A percentile compares a stretch with the other conserved stretches of the same genome.
Conservation (phyloP, 2,797 vertebrate species). For the Staurois parvus region DNA sequence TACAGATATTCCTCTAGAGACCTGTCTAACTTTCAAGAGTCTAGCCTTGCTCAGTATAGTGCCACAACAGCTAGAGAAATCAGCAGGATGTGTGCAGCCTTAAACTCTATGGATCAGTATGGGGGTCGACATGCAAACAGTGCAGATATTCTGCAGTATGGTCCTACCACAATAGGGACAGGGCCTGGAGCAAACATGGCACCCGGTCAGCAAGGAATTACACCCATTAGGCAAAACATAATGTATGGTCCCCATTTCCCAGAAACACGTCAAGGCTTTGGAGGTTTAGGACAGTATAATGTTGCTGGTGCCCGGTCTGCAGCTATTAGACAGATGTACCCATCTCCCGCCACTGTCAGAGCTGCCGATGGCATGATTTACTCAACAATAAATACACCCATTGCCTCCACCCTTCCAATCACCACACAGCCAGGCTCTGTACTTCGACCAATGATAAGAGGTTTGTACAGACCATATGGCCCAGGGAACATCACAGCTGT, state of each 20-base stretch:
- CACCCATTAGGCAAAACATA: constrained; percentile 84
- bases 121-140: constrained; percentile 84
- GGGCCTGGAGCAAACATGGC: constrained; percentile 77
- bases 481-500: constrained; percentile 86
- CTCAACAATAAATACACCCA: constrained; percentile 97
- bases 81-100: constrained; percentile 96
- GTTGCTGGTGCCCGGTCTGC: constrained; percentile 84
- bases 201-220: constrained; percentile 79
- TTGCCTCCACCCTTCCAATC: constrained; percentile 97
- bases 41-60: constrained; percentile 96
- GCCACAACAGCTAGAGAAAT: constrained; percentile 97
- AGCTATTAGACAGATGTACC: constrained; percentile 88
- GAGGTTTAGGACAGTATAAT: constrained; percentile 80
- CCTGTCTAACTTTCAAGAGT: constrained; percentile 84
- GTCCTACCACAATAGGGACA: constrained; percentile 75
- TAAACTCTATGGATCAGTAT: constrained; percentile 95
- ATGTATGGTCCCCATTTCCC: constrained; percentile 86
- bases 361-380: constrained; percentile 98
- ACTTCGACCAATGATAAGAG: constrained; percentile 86
- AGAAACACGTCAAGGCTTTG: constrained; percentile 86
- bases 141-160: constrained; percentile 86
- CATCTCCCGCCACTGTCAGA: constrained; percentile 84
- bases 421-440: constrained; percentile 95
- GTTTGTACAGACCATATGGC: constrained; percentile 88
- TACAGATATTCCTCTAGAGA: constrained; percentile 85